These are phyloP conservation scores for Phrynosoma blainvillii DNA, from an alignment of 2,113 vertebrate genomes.

Conservation along the genomic window DNA sequence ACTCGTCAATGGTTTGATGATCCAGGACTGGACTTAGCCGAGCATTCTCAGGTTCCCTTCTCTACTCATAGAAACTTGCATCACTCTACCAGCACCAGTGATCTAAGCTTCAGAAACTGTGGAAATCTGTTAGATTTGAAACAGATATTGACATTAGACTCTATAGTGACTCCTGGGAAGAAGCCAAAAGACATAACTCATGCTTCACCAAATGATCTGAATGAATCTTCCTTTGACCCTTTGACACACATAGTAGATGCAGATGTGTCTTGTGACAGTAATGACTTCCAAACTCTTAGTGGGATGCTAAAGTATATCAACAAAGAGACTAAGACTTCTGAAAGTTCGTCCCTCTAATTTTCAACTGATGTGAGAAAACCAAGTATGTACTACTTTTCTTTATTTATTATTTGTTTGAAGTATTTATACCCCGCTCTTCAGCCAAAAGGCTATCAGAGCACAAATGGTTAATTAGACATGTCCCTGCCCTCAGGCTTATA, in stretches of 20 bases:
- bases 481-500: too few species aligned
- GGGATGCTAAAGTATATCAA: constrained; percentile 77
- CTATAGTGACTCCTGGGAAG: constrained; percentile 48
- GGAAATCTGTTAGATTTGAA: constrained; percentile 61
- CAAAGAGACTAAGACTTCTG: constrained; percentile 69
- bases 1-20: constrained; percentile 34
- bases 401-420: not conserved
- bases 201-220: constrained; percentile 34
- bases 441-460: too few species aligned
- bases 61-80: constrained; percentile 56
- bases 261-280: constrained; percentile 55
- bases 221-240: constrained; percentile 67
- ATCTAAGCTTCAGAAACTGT: constrained; percentile 57
- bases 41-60: constrained; percentile 43
- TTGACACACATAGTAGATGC: constrained; percentile 58
- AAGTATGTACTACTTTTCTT: constrained; percentile 58
- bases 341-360: constrained; percentile 56
- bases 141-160: constrained; percentile 51
- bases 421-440: too few species aligned
- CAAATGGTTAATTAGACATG: too few species aligned
- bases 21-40: constrained; percentile 47
- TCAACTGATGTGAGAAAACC: constrained; percentile 44
- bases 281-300: constrained; percentile 74
- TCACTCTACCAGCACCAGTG: constrained; percentile 65
- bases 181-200: constrained; percentile 38